Evolutionary conservation across 2,888 invertebrate genomes (phyloP).

Genomic region (Thecocarcelia acutangulata): DNA sequence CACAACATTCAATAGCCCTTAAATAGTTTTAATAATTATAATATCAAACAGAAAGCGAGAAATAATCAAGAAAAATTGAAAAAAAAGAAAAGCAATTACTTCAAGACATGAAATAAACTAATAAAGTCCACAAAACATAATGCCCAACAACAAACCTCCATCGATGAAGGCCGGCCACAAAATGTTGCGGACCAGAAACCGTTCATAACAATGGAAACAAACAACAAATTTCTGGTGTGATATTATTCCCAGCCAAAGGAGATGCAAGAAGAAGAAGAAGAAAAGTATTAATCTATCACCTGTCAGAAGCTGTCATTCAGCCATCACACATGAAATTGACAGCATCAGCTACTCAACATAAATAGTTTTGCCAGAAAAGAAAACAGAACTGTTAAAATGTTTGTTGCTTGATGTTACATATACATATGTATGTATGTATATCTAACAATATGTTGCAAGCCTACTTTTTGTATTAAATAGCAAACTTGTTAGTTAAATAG

Average conservation of each 20-base stretch:
- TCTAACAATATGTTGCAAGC: slow-evolving; percentile 65
- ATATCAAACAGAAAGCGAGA: slow-evolving; percentile 34
- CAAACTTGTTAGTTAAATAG: slow-evolving; percentile 51
- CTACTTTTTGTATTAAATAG: neutral
- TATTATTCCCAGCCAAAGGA: slow-evolving; percentile 6
- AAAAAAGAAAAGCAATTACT: slow-evolving; percentile 57
- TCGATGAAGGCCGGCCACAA: slow-evolving; percentile 12
- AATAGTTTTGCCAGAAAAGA: neutral
- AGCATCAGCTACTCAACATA: slow-evolving; percentile 68
- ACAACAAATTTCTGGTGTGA: slow-evolving; percentile 27
- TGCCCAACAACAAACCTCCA: slow-evolving; percentile 11
- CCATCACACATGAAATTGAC: slow-evolving; percentile 78
- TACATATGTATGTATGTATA: neutral
- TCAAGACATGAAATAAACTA: slow-evolving; percentile 63
- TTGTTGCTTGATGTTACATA: neutral
- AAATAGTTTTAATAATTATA: slow-evolving; percentile 46
- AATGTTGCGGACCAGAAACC: slow-evolving; percentile 35
- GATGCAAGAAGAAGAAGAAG: neutral
- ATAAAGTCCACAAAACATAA: slow-evolving; percentile 23
- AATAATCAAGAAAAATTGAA: slow-evolving; percentile 10
- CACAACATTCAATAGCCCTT: slow-evolving; percentile 34
- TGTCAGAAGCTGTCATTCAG: slow-evolving; percentile 81
- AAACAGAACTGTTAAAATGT: neutral
- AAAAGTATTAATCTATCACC: slow-evolving; percentile 78
- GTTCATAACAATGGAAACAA: slow-evolving; percentile 4